Conservation (phyloP, 2,888 invertebrate species). For the Campopleginae sp. region DNA sequence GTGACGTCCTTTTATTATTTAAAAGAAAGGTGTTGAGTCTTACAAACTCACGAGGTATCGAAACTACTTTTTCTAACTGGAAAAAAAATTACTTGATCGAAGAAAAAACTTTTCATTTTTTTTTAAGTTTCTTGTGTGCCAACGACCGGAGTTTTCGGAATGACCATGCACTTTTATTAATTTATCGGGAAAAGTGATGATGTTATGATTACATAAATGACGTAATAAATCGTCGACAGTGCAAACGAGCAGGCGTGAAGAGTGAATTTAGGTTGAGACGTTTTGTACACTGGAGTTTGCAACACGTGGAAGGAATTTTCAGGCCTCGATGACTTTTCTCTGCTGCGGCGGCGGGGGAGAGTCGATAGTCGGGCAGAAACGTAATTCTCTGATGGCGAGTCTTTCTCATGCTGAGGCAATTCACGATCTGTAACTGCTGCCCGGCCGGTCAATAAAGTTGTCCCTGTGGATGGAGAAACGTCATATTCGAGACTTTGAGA, state of each 20-base stretch:
- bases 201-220: not conserved
- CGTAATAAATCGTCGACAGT: conserved; percentile 5
- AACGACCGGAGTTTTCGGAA: not conserved
- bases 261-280: conserved; percentile 1
- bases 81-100: conserved; percentile 27
- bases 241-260: not conserved
- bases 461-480: conserved; percentile 6
- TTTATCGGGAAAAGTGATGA: not conserved
- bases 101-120: not conserved
- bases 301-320: conserved; percentile 57
- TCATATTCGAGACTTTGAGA: conserved; percentile 54
- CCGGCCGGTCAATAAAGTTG: conserved; percentile 23
- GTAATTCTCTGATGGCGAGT: conserved; percentile 54
- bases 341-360: conserved; percentile 32
- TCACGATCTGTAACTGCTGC: conserved; percentile 44
- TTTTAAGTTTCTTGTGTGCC: no score
- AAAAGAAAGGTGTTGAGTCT: no score
- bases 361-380: conserved; percentile 65
- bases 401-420: conserved; percentile 31
- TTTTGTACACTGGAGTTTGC: conserved; percentile 24
- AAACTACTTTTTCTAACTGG: conserved; percentile 54
- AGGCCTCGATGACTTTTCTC: conserved; percentile 36
- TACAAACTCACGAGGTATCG: no score
- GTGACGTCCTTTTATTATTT: no score
- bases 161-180: not conserved